Evolutionary conservation across 2,888 invertebrate genomes (phyloP).

Genomic region (Acanthacorydalis orientalis): DNA sequence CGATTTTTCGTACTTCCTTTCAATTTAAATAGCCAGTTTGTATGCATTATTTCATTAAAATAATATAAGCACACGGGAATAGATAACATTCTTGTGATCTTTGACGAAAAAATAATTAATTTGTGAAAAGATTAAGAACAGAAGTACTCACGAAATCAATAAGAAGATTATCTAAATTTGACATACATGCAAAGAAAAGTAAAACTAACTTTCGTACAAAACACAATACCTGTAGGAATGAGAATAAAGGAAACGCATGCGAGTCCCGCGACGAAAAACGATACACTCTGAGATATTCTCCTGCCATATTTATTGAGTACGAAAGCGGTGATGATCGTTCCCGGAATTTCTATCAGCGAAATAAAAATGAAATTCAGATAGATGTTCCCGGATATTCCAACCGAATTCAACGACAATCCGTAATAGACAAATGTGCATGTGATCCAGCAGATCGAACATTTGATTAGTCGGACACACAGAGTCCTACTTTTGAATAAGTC

Average conservation of each 20-base stretch:
- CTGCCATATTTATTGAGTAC: conserved; percentile 47
- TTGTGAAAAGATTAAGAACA: no score
- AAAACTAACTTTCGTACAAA: no score
- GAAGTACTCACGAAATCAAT: no score
- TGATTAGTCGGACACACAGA: conserved; percentile 34
- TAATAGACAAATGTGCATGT: conserved; percentile 66
- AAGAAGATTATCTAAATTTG: no score
- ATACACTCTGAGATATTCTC: conserved; percentile 40
- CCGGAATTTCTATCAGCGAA: conserved; percentile 53
- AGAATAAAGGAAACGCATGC: conserved; percentile 42
- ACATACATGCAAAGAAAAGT: no score
- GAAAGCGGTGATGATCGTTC: conserved; percentile 44
- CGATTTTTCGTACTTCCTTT: no score
- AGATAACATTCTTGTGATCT: no score
- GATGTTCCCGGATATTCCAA: conserved; percentile 53
- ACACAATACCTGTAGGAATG: conserved; percentile 32
- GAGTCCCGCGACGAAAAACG: conserved; percentile 42
- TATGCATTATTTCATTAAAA: no score
- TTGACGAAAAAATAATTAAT: no score
- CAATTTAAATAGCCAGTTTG: no score
- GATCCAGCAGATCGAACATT: conserved; percentile 64
- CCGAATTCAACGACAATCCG: conserved; percentile 62
- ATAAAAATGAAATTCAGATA: conserved; percentile 61
- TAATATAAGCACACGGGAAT: no score
- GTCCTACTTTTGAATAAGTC: conserved; percentile 35